phyloP scores from a whole-genome alignment of 2,888 invertebrate species.

The Athalia circularis region DNA sequence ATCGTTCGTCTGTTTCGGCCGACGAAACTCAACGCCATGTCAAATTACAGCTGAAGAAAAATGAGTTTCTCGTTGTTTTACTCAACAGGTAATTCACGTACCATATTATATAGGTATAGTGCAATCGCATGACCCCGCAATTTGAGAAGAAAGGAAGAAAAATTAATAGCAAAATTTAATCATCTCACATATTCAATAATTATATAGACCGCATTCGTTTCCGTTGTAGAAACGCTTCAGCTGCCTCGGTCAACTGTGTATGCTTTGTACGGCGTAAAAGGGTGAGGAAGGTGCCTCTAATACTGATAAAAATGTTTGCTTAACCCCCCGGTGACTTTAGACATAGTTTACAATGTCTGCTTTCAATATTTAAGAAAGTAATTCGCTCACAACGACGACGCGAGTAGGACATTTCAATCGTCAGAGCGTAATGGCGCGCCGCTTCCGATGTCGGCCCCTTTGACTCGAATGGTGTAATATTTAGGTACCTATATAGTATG shows the following conservation, averaged over 20 bases:
- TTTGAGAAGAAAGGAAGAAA: neutral
- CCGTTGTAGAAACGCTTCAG: conserved; percentile 5
- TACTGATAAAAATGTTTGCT: conserved; percentile 42
- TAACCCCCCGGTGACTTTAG: conserved; percentile 38
- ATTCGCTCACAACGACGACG: conserved; percentile 18
- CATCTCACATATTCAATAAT: neutral
- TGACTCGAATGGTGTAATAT: conserved; percentile 13
- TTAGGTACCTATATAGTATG: neutral
- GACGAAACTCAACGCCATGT: neutral
- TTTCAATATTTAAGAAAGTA: conserved; percentile 47
- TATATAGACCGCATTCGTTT: neutral
- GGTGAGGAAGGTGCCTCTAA: neutral
- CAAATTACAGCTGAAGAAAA: conserved; percentile 16
- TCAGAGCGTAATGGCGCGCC: conserved; percentile 24
- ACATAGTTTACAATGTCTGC: conserved; percentile 11
- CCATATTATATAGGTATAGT: no score
- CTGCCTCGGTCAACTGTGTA: neutral
- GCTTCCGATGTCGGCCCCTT: conserved; percentile 19
- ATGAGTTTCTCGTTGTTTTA: neutral
- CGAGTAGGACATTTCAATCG: conserved; percentile 30
- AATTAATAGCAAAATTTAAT: neutral
- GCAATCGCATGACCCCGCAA: neutral
- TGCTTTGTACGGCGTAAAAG: neutral
- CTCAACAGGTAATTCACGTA: neutral
- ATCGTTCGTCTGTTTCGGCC: neutral